Conservation (phyloP, 2,888 invertebrate species). For the Polyploca ridens region DNA sequence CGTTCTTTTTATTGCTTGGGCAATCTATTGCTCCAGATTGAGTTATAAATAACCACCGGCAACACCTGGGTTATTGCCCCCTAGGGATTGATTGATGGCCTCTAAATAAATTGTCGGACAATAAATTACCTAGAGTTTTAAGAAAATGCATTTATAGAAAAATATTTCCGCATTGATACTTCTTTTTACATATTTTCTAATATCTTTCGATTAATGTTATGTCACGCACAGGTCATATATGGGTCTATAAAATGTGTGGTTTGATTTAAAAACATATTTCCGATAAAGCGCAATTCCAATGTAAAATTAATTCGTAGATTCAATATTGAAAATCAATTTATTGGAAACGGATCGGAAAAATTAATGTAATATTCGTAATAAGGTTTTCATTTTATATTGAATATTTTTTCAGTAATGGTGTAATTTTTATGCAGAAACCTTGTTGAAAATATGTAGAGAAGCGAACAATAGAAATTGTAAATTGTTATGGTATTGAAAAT, state of each 20-base stretch:
- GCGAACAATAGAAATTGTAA: too few relatives aligned
- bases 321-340: background rate
- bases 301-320: background rate
- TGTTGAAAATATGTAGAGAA: too few relatives aligned
- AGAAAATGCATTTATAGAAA: conserved; percentile 27
- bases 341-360: background rate
- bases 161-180: background rate
- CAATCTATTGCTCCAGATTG: conserved; percentile 28
- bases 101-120: conserved; percentile 24
- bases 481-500: too few relatives aligned
- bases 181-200: background rate
- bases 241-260: too few relatives aligned
- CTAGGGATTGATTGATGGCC: conserved; percentile 36
- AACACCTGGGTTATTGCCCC: conserved; percentile 36
- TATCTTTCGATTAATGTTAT: too few relatives aligned
- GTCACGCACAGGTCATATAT: too few relatives aligned
- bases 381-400: background rate
- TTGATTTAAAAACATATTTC: background rate
- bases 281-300: background rate
- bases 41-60: conserved; percentile 40
- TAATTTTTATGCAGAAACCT: background rate
- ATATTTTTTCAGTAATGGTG: background rate
- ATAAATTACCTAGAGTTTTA: conserved; percentile 25
- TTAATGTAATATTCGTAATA: background rate
- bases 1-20: background rate